These are phyloP conservation scores for Genyomyrus donnyi DNA, from an alignment of 2,113 vertebrate species.

Conservation along the genomic window DNA sequence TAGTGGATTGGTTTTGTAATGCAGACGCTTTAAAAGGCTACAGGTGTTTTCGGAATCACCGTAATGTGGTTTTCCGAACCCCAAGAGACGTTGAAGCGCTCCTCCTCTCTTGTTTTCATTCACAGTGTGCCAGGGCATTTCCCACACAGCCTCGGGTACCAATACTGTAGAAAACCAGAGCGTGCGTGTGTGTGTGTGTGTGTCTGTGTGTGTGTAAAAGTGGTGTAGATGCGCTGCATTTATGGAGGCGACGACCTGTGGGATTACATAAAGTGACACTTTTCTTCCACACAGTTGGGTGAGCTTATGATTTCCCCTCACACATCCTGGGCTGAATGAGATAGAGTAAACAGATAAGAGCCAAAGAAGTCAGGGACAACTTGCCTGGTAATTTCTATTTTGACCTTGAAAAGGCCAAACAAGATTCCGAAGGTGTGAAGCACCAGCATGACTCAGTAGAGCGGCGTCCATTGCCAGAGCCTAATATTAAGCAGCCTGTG, in stretches of 20 bases:
- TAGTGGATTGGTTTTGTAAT: background rate
- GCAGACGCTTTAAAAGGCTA: background rate
- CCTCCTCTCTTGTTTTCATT: slow-evolving; percentile 10
- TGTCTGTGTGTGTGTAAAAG: background rate
- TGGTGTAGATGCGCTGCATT: background rate
- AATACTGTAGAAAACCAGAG: background rate
- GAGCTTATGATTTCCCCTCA: background rate
- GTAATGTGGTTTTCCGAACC: background rate
- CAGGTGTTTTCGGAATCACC: background rate
- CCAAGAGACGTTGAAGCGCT: background rate
- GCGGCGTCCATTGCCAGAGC: background rate
- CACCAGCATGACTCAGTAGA: background rate
- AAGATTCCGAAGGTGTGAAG: background rate
- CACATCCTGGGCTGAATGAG: background rate
- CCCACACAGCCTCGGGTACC: background rate
- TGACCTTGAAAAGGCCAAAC: background rate
- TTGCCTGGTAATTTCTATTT: background rate
- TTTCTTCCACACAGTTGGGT: background rate
- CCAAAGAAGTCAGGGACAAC: background rate
- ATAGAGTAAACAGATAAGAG: background rate
- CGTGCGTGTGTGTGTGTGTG: background rate
- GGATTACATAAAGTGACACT: background rate
- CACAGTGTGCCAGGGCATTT: background rate
- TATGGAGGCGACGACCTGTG: background rate
- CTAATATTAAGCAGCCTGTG: background rate